Evolutionary conservation across 2,888 invertebrate genomes (phyloP), one percentile per base, ranked within the genome.

Genomic region (Ormyrus rosae): DNA sequence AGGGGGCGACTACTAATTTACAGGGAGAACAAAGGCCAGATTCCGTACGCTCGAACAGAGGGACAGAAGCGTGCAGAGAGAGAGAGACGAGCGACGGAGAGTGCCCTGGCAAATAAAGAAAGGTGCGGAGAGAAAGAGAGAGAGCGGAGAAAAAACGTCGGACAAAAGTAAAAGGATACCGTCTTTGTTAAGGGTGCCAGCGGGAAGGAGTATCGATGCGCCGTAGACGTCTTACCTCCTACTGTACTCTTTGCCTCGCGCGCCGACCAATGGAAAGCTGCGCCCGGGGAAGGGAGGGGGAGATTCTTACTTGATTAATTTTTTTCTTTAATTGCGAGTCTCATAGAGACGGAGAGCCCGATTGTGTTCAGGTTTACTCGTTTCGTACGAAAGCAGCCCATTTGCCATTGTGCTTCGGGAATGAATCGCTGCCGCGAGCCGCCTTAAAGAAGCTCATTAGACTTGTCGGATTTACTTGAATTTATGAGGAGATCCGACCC

Each of bases 401-500:
- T 72, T 78, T 72, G 45, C 46, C 6, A 34, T 34, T 34, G 48
- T 55, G 53, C 13, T 34, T 19, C 61, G n/a, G 34, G 50, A 65
- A 5, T 51, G 61, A 69, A 63, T 70, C 63, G 19, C 10, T 10
- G 10, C 7, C 48, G 4, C 34, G 34, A 63, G 46, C 51, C 2
- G n/a, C 46, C 60, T 71, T n/a, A 51, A 75, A 60, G 75, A 71
- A 75, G 80, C 75, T 75, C 71, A 75, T 75, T 80, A 80, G 67
- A 61, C 75, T 61, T 75, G 75, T 80, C 67, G 65, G 75, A 75
- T 75, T 71, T 67, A 71, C 67, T 71, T 71, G 58, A 80, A 75
- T 80, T 80, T 75, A 80, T 75, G 65, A 71, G 75, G 48, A 69
- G 70, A 75, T 73, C 34, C 69, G 9, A 34, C 34, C 34, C 68